Conservation (phyloP, 1,140 invertebrate species). For the Heliothis virescens region DNA sequence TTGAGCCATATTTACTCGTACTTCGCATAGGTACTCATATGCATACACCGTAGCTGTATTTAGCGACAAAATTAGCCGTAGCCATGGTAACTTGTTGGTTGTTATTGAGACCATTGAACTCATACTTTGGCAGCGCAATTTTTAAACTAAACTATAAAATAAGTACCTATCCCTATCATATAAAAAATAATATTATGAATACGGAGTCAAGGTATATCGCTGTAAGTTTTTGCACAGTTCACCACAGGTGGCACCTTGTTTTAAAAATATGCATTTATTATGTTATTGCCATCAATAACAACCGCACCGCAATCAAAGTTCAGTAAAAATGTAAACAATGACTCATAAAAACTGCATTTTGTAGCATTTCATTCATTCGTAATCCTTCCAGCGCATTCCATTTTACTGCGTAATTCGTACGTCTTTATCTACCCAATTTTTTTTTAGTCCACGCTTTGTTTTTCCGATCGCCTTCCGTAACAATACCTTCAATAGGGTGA, state of each 20-base stretch:
- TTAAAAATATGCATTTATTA: conserved; percentile 26
- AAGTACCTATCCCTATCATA: too few species aligned
- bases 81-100: neutral
- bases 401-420: conserved; percentile 41
- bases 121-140: too few species aligned
- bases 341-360: conserved; percentile 36
- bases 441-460: conserved; percentile 59
- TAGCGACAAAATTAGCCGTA: neutral
- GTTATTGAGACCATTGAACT: neutral
- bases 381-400: conserved; percentile 23
- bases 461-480: conserved; percentile 66
- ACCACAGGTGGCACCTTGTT: neutral
- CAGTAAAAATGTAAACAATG: conserved; percentile 31
- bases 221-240: too few species aligned
- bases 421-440: conserved; percentile 39
- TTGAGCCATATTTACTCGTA: neutral
- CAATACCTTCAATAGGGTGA: conserved; percentile 76
- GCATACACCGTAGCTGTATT: neutral
- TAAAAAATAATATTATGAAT: too few species aligned
- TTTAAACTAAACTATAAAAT: too few species aligned
- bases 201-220: too few species aligned
- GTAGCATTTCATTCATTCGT: conserved; percentile 31
- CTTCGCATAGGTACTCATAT: too few species aligned
- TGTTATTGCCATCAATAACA: conserved; percentile 13
- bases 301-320: conserved; percentile 1